Evolutionary conservation across 2,113 vertebrate genomes (phyloP).

Genomic region (Triplophysa tibetana): DNA sequence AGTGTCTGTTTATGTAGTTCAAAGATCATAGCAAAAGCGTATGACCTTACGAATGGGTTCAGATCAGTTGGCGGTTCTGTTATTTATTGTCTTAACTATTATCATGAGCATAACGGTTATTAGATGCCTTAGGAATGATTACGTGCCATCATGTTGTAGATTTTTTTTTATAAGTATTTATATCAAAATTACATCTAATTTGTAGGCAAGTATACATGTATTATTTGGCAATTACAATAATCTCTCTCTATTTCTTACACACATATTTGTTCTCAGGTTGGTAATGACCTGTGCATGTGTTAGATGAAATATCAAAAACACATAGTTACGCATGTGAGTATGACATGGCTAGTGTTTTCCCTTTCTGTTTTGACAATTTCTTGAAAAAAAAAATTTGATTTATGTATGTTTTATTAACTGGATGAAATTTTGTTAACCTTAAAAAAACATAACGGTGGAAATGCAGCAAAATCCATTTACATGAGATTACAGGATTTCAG

Average conservation of each 20-base stretch:
- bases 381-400: constrained; percentile 49
- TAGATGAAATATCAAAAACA: constrained; percentile 62
- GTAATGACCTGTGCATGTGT: constrained; percentile 42
- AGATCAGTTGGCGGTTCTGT: neutral
- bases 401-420: constrained; percentile 42
- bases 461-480: neutral
- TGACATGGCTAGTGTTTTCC: constrained; percentile 29
- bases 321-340: constrained; percentile 61
- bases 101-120: constrained; percentile 12
- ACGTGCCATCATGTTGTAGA: neutral
- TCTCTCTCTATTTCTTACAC: constrained; percentile 14
- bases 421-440: neutral
- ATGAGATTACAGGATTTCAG: neutral
- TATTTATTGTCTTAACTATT: constrained; percentile 17
- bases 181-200: constrained; percentile 12
- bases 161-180: neutral
- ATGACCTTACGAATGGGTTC: constrained; percentile 8
- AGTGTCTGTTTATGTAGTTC: constrained; percentile 29
- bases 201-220: neutral
- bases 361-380: constrained; percentile 7
- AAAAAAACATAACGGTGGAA: neutral
- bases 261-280: neutral
- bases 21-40: constrained; percentile 21
- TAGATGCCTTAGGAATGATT: constrained; percentile 4
- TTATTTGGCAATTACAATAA: constrained; percentile 22